Evolutionary conservation across 2,113 vertebrate genomes (phyloP).

Genomic region (Garra rufa): DNA sequence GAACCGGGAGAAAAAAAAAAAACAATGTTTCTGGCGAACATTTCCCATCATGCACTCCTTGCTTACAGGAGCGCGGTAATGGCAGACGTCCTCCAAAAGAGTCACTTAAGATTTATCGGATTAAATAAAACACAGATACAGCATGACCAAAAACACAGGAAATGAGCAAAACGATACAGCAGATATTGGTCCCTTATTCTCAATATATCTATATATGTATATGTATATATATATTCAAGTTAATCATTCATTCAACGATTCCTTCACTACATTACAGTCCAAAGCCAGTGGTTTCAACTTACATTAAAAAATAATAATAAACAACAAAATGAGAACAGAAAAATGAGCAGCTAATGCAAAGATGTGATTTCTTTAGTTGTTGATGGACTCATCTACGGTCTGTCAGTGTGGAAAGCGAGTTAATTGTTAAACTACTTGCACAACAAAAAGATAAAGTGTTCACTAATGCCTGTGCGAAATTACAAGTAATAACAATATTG

Average conservation of each 20-base stretch:
- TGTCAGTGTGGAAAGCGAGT: not conserved
- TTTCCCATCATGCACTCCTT: constrained; percentile 35
- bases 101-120: constrained; percentile 11
- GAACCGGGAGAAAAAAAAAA: not conserved
- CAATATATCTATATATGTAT: constrained; percentile 55
- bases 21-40: constrained; percentile 19
- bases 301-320: not conserved
- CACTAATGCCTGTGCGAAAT: constrained; percentile 23
- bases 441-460: constrained; percentile 1
- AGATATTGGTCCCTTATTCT: constrained; percentile 93
- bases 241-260: constrained; percentile 50
- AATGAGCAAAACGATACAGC: constrained; percentile 79
- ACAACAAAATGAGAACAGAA: not conserved
- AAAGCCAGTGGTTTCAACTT: constrained; percentile 68
- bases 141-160: constrained; percentile 59
- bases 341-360: not conserved
- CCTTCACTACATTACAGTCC: constrained; percentile 48
- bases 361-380: not conserved
- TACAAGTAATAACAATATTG: constrained; percentile 18
- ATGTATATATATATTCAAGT: constrained; percentile 62
- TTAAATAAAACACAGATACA: constrained; percentile 65
- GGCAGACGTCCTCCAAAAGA: not conserved
- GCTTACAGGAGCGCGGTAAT: not conserved
- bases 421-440: not conserved
- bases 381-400: not conserved